Base-by-base conservation (phyloP, 2,797 vertebrate species). In the Apogon hyalosoma region DNA sequence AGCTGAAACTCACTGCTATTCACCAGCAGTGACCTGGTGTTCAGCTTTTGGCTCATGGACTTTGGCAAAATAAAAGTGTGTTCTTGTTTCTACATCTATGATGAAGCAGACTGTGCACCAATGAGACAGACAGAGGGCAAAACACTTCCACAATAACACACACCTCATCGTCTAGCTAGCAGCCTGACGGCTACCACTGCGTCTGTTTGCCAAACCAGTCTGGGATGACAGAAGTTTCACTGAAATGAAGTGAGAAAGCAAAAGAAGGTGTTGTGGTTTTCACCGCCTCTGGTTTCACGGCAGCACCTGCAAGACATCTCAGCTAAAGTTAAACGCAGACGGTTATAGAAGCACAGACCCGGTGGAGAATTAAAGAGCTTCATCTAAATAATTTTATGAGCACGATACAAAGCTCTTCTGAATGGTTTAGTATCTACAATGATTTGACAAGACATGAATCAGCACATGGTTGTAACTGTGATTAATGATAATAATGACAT, bases 111-210 rank as follows among this genome's bases (percentile, higher is more conserved):
- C 64, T 57, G 15, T 49, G 73, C 67, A 65, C 62, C 63, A 69
- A 49, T 3, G 48, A 70, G 64, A 69, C 63, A 67, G 73, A 63
- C 74, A 73, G 63, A 72, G 52, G 40, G 41, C 63, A 63, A 81
- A 69, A 74, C 46, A 69, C 74, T 77, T 69, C 50, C 55, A 50
- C 43, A 74, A 63, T 58, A 82, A 86, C 82, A 82, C 58, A 81
- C 75, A 88, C 80, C 80, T 88, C 83, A 86, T 64, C 67, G 82
- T 90, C 85, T 88, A 73, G 80, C 71, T 54, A 75, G 82, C 56
- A 64, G 72, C 63, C 18, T 50, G 47, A 78, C 63, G 66, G 79
- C 85, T 83, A 65, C 74, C 13, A 12, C 13, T 11, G 51, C 11
- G 61, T 53, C 41, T 52, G 49, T 47, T 18, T 80, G 78, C 81